phyloP scores from a whole-genome alignment of 2,797 vertebrate genomes.

The Megaceryle alcyon region DNA sequence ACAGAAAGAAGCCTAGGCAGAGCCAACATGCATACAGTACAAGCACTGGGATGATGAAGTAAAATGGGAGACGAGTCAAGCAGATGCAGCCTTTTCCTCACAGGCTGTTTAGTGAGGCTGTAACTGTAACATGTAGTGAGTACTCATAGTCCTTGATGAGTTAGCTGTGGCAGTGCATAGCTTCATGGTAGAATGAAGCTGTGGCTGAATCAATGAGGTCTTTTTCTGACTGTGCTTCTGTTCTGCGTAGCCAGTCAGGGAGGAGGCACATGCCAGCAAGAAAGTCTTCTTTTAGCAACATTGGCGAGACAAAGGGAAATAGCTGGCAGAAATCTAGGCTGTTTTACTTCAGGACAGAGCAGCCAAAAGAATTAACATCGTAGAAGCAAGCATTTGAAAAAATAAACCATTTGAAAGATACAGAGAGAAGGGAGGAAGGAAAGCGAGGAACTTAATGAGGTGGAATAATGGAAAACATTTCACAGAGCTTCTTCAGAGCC shows the following conservation, averaged over 20 bases:
- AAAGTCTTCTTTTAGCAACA: constrained; percentile 1
- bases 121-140: not conserved
- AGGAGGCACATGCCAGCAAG: not conserved
- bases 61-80: not conserved
- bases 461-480: not conserved
- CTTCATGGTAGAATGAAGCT: not conserved
- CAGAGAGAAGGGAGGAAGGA: not conserved
- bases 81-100: not conserved
- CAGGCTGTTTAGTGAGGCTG: not conserved
- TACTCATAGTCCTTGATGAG: not conserved
- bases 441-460: not conserved
- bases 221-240: constrained; percentile 24
- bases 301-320: constrained; percentile 33
- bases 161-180: not conserved
- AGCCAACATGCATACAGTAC: not conserved
- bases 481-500: not conserved
- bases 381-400: not conserved
- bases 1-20: not conserved
- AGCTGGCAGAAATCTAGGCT: not conserved
- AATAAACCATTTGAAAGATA: not conserved
- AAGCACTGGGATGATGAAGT: not conserved
- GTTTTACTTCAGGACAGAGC: not conserved
- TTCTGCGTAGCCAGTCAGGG: constrained; percentile 3
- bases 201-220: not conserved
- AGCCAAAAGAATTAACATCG: not conserved